Evolutionary conservation across 2,888 invertebrate species (phyloP).

Genomic region (Xestia xanthographa): DNA sequence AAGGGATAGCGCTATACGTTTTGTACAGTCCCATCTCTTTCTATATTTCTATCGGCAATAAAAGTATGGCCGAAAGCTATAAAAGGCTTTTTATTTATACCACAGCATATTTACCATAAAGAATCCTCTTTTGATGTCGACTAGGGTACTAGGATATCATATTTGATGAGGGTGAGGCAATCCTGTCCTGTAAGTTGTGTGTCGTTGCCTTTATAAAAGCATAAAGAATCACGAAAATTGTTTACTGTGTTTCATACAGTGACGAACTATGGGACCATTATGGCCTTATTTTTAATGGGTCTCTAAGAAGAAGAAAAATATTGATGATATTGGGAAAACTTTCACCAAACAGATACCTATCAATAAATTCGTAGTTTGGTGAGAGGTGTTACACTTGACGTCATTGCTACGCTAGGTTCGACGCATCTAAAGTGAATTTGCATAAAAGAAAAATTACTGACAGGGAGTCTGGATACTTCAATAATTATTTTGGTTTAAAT

Average conservation of each 20-base stretch:
- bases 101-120: slow-evolving; percentile 58
- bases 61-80: slow-evolving; percentile 28
- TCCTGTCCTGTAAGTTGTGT: slow-evolving; percentile 39
- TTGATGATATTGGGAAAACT: neutral
- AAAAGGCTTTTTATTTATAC: slow-evolving; percentile 48
- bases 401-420: neutral
- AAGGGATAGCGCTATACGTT: neutral
- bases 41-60: slow-evolving; percentile 19
- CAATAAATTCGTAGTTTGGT: neutral
- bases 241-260: neutral
- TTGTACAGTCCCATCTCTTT: slow-evolving; percentile 14
- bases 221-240: slow-evolving; percentile 31
- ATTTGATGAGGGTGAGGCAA: slow-evolving; percentile 64
- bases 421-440: neutral
- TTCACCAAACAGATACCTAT: neutral
- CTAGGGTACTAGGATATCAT: slow-evolving; percentile 48
- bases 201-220: slow-evolving; percentile 34
- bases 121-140: slow-evolving; percentile 53
- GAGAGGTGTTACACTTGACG: too few relatives aligned
- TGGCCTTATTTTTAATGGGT: neutral
- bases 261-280: too few relatives aligned
- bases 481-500: too few relatives aligned
- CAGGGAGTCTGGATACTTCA: too few relatives aligned
- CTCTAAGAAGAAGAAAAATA: neutral
- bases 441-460: neutral